Percentiles rank a stretch among this genome's conserved stretches.
These are phyloP conservation scores for Podocnemis expansa DNA, from an alignment of 2,113 vertebrate genomes.

Conservation along the genomic window DNA sequence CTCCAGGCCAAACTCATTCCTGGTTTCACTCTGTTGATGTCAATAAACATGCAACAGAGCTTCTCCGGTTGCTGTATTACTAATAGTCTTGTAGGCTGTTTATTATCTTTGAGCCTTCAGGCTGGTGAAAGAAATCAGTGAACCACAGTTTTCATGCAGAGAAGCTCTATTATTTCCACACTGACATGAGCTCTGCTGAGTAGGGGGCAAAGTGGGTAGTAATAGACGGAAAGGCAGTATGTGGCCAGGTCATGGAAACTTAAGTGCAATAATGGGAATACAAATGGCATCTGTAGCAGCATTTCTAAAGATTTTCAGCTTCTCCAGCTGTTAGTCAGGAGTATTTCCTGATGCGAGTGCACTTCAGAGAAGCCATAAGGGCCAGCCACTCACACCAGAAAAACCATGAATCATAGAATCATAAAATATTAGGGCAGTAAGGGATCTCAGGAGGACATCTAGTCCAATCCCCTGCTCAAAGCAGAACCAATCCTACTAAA, in stretches of 20 bases:
- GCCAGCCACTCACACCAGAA: background rate
- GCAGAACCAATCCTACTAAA: too few relatives aligned
- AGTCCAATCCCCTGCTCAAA: too few relatives aligned
- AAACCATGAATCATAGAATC: background rate
- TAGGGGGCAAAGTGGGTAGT: background rate
- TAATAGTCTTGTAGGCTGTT: background rate
- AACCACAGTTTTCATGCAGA: background rate
- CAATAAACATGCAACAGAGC: background rate
- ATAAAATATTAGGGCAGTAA: too few relatives aligned
- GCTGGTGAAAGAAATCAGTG: background rate
- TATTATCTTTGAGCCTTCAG: background rate
- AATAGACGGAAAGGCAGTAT: background rate
- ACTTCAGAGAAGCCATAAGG: background rate
- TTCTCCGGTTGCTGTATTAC: background rate
- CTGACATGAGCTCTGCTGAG: background rate
- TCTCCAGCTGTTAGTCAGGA: background rate
- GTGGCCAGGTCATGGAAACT: background rate
- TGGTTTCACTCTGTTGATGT: background rate
- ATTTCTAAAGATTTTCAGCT: background rate
- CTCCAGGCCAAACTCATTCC: background rate
- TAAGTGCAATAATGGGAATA: background rate
- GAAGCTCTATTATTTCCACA: background rate
- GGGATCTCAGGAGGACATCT: too few relatives aligned
- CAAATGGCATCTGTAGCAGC: background rate
- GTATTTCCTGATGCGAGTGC: background rate